Conservation (phyloP, 2,113 vertebrate genomes). For the Pica pica region DNA sequence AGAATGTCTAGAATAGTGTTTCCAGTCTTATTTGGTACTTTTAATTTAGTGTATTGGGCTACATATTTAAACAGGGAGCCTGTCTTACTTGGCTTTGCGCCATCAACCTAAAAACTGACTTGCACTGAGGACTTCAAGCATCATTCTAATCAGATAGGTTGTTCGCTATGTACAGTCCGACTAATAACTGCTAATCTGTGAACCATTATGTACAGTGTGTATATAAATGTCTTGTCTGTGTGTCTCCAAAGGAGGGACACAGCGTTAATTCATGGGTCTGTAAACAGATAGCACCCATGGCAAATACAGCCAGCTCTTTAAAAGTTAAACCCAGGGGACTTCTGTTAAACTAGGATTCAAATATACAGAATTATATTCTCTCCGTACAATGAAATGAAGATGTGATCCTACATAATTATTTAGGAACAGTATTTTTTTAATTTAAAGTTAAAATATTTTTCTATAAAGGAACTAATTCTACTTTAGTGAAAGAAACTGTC, state of each 20-base stretch:
- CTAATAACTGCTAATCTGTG: slow-evolving; percentile 90
- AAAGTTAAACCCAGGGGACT: slow-evolving; percentile 49
- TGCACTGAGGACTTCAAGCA: slow-evolving; percentile 54
- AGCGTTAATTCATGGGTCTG: slow-evolving; percentile 57
- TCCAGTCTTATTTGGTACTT: slow-evolving; percentile 92
- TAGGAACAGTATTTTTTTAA: slow-evolving; percentile 64
- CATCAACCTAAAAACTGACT: slow-evolving; percentile 76
- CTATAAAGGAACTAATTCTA: slow-evolving; percentile 58
- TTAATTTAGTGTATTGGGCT: slow-evolving; percentile 98
- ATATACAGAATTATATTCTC: slow-evolving; percentile 59
- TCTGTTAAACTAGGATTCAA: slow-evolving; percentile 56
- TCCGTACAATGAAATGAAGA: slow-evolving; percentile 27
- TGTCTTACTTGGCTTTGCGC: slow-evolving; percentile 89
- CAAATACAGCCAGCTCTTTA: slow-evolving; percentile 67
- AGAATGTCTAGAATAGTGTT: slow-evolving; percentile 98
- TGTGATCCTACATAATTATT: slow-evolving; percentile 44
- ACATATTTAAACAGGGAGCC: slow-evolving; percentile 98
- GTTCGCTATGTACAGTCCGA: slow-evolving; percentile 85
- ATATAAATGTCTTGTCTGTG: slow-evolving; percentile 70
- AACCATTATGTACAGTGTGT: slow-evolving; percentile 76
- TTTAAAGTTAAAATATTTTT: slow-evolving; percentile 68
- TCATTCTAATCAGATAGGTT: slow-evolving; percentile 76
- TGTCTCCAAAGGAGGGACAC: slow-evolving; percentile 66
- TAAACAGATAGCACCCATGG: slow-evolving; percentile 64
- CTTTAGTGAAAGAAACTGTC: slow-evolving; percentile 52